Evolutionary conservation across 2,797 vertebrate genomes (phyloP).

Genomic region (Coilia nasus): DNA sequence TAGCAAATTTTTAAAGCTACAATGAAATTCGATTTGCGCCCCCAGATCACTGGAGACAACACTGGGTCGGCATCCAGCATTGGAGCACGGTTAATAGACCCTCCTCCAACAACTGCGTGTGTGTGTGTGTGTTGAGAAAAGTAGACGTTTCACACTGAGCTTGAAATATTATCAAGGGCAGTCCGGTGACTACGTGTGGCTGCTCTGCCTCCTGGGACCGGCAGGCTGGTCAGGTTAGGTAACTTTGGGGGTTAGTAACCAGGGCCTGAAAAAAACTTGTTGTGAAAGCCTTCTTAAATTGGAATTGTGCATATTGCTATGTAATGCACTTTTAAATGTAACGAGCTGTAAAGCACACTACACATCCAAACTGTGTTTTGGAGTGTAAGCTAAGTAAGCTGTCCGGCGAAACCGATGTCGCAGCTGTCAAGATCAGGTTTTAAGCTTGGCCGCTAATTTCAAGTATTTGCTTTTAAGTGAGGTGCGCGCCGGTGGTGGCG

Average conservation of each 20-base stretch:
- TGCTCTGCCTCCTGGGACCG: not conserved
- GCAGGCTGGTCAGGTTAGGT: not conserved
- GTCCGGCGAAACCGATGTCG: not conserved
- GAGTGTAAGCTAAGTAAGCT: constrained; percentile 10
- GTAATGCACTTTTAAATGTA: not conserved
- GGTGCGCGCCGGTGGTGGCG: not conserved
- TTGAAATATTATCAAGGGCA: constrained; percentile 2
- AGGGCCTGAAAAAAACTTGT: not conserved
- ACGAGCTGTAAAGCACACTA: not conserved
- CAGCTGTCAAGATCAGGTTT: constrained; percentile 25
- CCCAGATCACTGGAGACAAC: constrained; percentile 75
- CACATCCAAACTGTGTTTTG: constrained; percentile 2
- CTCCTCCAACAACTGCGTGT: not conserved
- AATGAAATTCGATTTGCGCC: constrained; percentile 89
- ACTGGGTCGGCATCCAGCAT: constrained; percentile 65
- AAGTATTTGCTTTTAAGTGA: constrained; percentile 44
- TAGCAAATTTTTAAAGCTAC: constrained; percentile 87
- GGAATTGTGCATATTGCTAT: not conserved
- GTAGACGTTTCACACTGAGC: not conserved
- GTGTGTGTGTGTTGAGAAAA: not conserved
- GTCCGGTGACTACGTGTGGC: not conserved
- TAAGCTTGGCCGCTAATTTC: constrained; percentile 9
- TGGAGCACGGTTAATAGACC: constrained; percentile 35
- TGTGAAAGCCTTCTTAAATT: not conserved
- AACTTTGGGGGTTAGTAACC: not conserved